A percentile compares a stretch with the other conserved stretches of the same genome.
Evolutionary conservation across 2,113 vertebrate species (phyloP).

Genomic region (Kryptolebias marmoratus): DNA sequence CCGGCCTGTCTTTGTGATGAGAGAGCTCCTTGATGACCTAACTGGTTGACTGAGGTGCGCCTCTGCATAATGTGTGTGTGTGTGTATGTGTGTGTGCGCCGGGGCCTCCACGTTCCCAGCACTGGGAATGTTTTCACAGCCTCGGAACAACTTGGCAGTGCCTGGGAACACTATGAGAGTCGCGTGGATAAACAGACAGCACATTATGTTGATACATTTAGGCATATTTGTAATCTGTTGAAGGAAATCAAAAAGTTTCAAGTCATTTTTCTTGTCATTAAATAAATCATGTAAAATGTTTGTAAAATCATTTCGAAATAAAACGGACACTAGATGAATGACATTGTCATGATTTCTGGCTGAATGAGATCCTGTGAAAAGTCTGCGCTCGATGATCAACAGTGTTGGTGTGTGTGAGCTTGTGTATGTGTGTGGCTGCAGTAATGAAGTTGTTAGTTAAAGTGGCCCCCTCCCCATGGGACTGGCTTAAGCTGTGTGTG

Average conservation of each 20-base stretch:
- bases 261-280: not conserved
- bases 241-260: not conserved
- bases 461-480: conserved; percentile 76
- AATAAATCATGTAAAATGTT: not conserved
- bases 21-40: conserved; percentile 84
- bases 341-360: conserved; percentile 27
- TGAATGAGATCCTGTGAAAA: conserved; percentile 6
- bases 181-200: conserved; percentile 44
- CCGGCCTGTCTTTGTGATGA: conserved; percentile 77
- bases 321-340: conserved; percentile 7
- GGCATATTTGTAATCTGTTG: conserved; percentile 14
- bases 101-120: conserved; percentile 66
- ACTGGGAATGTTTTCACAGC: conserved; percentile 78
- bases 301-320: conserved; percentile 1
- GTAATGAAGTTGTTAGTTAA: conserved; percentile 85
- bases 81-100: conserved; percentile 36
- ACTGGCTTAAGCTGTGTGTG: conserved; percentile 80
- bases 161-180: conserved; percentile 64
- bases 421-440: conserved; percentile 58
- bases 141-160: conserved; percentile 77
- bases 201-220: conserved; percentile 16
- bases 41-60: conserved; percentile 89
- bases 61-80: conserved; percentile 35
- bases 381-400: conserved; percentile 32
- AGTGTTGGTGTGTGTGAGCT: conserved; percentile 48